Evolutionary conservation across 2,797 vertebrate species (phyloP), one percentile per base, ranked within the genome.

Genomic region (Gadopsis bispinosus): DNA sequence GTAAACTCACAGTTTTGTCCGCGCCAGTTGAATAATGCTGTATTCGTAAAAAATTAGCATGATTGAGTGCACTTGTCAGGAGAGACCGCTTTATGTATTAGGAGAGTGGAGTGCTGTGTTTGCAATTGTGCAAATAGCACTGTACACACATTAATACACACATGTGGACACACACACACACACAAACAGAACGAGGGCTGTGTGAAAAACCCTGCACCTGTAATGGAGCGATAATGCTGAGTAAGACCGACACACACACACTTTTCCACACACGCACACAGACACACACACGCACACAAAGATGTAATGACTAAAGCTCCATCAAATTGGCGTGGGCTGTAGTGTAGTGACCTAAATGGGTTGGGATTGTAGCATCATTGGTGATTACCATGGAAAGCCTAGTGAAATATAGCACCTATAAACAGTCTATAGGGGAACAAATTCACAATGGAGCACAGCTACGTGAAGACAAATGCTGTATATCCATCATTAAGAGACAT

Each of bases 201-300:
- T 68, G 81, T 76, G 74, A 74, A 77, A 79, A 87, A 79, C 22
- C 71, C 66, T 77, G 87, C 87, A 92, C 89, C 89, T 93, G 91
- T 89, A 92, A 92, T 91, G 75, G 79, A 90, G 86, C 78, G 87
- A 91, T 92, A 92, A 85, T 91, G 90, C 93, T 93, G 92, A 92
- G 80, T 93, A 90, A 89, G 91, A 92, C 74, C 58, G 59, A 85
- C 66, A 58, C 60, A 45, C 35, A 35, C 59, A 59, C 59, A 66
- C 19, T 70, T 50, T 63, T n/a, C 12, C 39, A 61, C 16, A 74
- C 37, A 80, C 66, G 54, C 62, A 45, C 48, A 53, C 48, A 31
- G 55, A 59, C 59, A 66, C 13, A 61, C n/a, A 60, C 29, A 31
- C 75, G 69, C 53, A 74, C 69, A 75, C 75, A 74, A 48, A 81